These are phyloP conservation scores for Drosophila ambigua DNA, from an alignment of 1,140 invertebrate genomes.

Conservation along the genomic window DNA sequence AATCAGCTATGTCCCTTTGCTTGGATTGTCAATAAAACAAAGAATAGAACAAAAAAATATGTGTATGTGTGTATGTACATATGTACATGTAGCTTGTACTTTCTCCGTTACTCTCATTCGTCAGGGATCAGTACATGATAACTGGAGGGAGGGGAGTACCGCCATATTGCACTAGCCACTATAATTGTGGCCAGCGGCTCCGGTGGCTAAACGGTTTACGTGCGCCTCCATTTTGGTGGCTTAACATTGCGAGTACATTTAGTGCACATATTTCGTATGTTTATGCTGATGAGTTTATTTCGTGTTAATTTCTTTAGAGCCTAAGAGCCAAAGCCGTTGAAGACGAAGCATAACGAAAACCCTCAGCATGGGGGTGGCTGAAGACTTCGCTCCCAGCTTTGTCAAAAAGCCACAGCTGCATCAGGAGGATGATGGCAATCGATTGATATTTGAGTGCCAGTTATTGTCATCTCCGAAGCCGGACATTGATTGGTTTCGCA, in stretches of 20 bases:
- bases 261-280: neutral
- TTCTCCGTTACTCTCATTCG: no score
- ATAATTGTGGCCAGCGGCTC: no score
- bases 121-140: no score
- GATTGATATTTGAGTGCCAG: conserved; percentile 97
- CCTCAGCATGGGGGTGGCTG: conserved; percentile 85
- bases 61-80: no score
- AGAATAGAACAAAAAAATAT: no score
- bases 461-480: conserved; percentile 94
- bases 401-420: conserved; percentile 97
- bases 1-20: no score
- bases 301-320: conserved; percentile 31
- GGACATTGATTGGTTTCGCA: conserved; percentile 95
- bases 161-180: no score
- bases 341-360: conserved; percentile 52
- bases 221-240: no score
- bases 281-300: neutral
- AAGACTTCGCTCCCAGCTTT: conserved; percentile 98
- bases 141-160: no score
- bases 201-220: no score
- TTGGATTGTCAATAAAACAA: no score
- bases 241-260: neutral
- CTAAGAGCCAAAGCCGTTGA: conserved; percentile 57
- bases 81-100: no score
- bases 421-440: conserved; percentile 98